Evolutionary conservation across 2,113 vertebrate species (phyloP).

Genomic region (Coracopsis vasa): DNA sequence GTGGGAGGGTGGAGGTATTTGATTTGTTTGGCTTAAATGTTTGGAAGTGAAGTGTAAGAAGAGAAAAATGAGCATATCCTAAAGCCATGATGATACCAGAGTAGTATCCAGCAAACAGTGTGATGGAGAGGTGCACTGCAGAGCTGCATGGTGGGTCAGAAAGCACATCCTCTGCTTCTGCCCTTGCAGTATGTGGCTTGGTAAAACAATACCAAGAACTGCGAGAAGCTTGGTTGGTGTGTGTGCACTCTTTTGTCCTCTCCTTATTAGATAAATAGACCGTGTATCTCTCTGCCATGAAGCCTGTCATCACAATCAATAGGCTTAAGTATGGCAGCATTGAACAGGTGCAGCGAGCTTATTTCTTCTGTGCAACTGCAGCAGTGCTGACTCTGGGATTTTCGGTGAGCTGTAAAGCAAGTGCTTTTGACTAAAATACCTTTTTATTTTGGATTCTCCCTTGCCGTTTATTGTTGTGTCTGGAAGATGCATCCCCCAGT

Average conservation of each 20-base stretch:
- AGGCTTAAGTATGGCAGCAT: neutral
- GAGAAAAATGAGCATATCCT: constrained; percentile 25
- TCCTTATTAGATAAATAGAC: constrained; percentile 24
- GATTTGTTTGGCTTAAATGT: constrained; percentile 18
- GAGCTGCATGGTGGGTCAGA: neutral
- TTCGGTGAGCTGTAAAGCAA: constrained; percentile 10
- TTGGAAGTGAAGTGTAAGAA: neutral
- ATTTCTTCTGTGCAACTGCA: constrained; percentile 32
- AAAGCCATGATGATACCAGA: neutral
- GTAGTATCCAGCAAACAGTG: constrained; percentile 4
- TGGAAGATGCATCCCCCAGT: constrained; percentile 3
- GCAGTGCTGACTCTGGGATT: constrained; percentile 25
- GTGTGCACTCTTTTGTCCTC: neutral
- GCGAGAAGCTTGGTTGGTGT: neutral
- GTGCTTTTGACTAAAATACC: constrained; percentile 28
- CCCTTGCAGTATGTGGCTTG: neutral
- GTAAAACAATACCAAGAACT: neutral
- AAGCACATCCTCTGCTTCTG: neutral
- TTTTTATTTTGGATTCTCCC: constrained; percentile 36
- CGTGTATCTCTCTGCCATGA: neutral
- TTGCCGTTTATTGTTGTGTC: constrained; percentile 44
- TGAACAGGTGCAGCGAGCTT: constrained; percentile 16
- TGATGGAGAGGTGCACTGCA: neutral
- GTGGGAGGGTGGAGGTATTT: neutral
- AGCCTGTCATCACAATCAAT: neutral